phyloP scores from a whole-genome alignment of 92 coral and sea anemone genomes.

The Palythoa heliodiscus region DNA sequence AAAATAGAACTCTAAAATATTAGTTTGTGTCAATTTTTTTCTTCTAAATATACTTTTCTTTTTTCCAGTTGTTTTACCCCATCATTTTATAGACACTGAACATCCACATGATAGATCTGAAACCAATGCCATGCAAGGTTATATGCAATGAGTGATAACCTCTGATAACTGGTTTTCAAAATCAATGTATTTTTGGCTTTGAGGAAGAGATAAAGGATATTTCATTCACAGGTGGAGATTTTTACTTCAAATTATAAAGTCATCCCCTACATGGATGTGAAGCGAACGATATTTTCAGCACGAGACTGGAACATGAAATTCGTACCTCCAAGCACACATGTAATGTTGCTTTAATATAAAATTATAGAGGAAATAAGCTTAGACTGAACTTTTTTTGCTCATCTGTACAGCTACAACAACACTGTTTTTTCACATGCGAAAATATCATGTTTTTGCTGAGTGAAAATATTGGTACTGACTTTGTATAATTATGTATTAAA shows the following conservation, averaged over 20 bases:
- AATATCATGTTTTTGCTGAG: background rate
- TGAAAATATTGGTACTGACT: too few species aligned
- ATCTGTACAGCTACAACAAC: background rate
- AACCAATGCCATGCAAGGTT: background rate
- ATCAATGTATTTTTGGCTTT: background rate
- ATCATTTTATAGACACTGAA: background rate
- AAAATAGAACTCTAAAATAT: conserved; percentile 75
- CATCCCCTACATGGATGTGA: too few species aligned
- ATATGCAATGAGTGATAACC: background rate
- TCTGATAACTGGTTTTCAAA: background rate
- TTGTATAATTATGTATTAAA: too few species aligned
- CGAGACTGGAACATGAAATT: too few species aligned
- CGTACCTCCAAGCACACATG: too few species aligned
- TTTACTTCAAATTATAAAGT: too few species aligned
- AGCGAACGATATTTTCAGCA: too few species aligned
- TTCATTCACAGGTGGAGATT: too few species aligned
- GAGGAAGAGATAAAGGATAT: background rate
- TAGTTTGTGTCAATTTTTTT: background rate
- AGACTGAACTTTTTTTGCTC: background rate
- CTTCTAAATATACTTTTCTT: background rate
- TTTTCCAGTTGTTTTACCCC: background rate
- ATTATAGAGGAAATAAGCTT: too few species aligned
- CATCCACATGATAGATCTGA: background rate
- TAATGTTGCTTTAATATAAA: too few species aligned
- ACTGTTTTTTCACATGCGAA: background rate